Base-by-base conservation (phyloP, 2,797 vertebrate genomes). In the Gymnoscopelus microlampas region DNA sequence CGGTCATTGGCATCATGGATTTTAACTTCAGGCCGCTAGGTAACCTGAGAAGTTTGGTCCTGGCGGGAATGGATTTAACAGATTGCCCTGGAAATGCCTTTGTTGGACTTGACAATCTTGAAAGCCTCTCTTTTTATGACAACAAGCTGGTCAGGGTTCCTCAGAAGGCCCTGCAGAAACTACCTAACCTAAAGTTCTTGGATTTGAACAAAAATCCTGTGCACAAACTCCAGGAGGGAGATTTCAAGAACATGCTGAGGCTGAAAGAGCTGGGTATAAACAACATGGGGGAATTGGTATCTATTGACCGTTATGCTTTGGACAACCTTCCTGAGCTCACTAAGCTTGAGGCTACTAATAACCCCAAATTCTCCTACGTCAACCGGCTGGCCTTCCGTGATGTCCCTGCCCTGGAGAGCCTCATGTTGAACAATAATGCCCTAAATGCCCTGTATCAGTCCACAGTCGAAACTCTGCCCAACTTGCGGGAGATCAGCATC, bases 121-220 rank as follows among this genome's bases (percentile, higher is more conserved):
- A 99, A 87, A 99, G 97, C 71, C 95, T 99, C 58, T 99, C 87
- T 5, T 99, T 99, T 81, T 99, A 99, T 23, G 97, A 99, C 83
- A 99, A 99, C 85, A 97, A 95, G 78, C 82, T 99, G 72, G 90
- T 94, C 32, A 92, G 81, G 76, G 95, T 99, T 74, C 98, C 98
- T 66, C 96, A 97, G 68, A 95, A 92, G 53, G 96, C 97, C 19
- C 92, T 99, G 29, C 96, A 97, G 83, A 99, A 97, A 86, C 94
- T 99, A 68, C 96, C 96, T 19, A 98, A 97, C 81, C 91, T 99
- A 58, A 99, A 99, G 83, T 99, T 99, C 86, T 84, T 99, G 73
- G 98, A 99, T 89, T 95, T 99, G 82, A 99, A 99, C 90, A 99
- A 99, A 92, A 99, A 99, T 5, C 97, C 96, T 0, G 94, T 99